Base-by-base conservation (phyloP, 2,888 invertebrate genomes). In the Drosophila heteroneura region DNA sequence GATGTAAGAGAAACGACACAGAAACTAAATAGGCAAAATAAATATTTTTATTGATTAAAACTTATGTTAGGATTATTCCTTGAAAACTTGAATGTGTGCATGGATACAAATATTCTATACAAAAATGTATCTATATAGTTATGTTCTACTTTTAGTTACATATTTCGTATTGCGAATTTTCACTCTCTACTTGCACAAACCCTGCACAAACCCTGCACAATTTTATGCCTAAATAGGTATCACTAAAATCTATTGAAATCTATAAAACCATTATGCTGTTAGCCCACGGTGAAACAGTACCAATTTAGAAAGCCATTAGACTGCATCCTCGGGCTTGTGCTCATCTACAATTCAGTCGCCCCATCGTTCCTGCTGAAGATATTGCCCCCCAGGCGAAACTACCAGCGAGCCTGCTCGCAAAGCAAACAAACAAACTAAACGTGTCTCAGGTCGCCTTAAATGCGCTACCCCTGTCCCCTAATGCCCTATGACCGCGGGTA, bases 361-460 rank as follows among this genome's bases (percentile, higher is more conserved):
- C n/a, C 39, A 30, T 58, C 26, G 16, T 33, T 33, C n/a, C 51
- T 32, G n/a, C 39, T 30, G 49, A n/a, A 28, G 37, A 37, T 39
- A n/a, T 39, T 62, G 60, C 52, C 72, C 65, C 61, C 61, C 64
- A 62, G 65, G 72, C 60, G 10, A 44, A 65, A 47, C 61, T 67
- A 68, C 57, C 76, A 75, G 68, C 47, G 65, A 59, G 59, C 19
- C 59, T 66, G 33, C 57, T 74, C 2, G 47, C 44, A 52, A 63
- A 60, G 65, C 73, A 79, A 87, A 77, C 79, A 83, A 85, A 79
- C 83, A 84, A 81, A 83, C 76, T 77, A 79, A 89, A 78, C 75
- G 72, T 81, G 56, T 68, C 80, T 67, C 70, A 62, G 60, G 44
- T 72, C 67, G 63, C 56, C 47, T 53, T 52, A 35, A 54, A 72